phyloP scores from a whole-genome alignment of 2,888 invertebrate genomes.

The Carterocephalus palaemon region DNA sequence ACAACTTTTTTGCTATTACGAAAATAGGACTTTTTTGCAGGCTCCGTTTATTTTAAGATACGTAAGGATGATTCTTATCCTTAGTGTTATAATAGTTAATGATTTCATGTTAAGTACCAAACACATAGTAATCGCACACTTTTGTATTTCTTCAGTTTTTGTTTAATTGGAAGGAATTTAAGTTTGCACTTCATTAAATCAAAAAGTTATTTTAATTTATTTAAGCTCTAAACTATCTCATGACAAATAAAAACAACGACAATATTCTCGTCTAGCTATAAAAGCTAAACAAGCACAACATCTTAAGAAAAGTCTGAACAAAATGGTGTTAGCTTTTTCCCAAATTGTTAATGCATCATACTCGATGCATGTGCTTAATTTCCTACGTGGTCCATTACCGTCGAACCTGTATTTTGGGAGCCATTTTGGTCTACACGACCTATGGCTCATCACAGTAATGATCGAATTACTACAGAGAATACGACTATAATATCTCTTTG shows the following conservation, averaged over 20 bases:
- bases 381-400: constrained; percentile 55
- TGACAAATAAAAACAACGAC: too few species aligned
- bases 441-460: constrained; percentile 58
- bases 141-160: background rate
- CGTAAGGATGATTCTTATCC: too few species aligned
- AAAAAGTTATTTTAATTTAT: too few species aligned
- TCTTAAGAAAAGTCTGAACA: constrained; percentile 8
- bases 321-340: constrained; percentile 15
- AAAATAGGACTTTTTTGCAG: too few species aligned
- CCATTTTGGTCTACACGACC: constrained; percentile 70
- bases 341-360: constrained; percentile 24
- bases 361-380: constrained; percentile 41
- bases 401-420: constrained; percentile 69
- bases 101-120: too few species aligned
- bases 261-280: too few species aligned
- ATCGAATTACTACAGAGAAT: constrained; percentile 34
- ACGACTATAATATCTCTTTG: background rate
- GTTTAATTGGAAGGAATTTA: background rate
- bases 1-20: too few species aligned
- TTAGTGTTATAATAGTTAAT: too few species aligned
- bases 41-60: too few species aligned
- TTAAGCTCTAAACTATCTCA: too few species aligned
- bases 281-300: too few species aligned
- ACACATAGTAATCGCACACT: too few species aligned
- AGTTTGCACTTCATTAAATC: background rate